Evolutionary conservation across 2,113 vertebrate genomes (phyloP), one percentile per base, ranked within the genome.

Genomic region (Mormyrus lacerda): DNA sequence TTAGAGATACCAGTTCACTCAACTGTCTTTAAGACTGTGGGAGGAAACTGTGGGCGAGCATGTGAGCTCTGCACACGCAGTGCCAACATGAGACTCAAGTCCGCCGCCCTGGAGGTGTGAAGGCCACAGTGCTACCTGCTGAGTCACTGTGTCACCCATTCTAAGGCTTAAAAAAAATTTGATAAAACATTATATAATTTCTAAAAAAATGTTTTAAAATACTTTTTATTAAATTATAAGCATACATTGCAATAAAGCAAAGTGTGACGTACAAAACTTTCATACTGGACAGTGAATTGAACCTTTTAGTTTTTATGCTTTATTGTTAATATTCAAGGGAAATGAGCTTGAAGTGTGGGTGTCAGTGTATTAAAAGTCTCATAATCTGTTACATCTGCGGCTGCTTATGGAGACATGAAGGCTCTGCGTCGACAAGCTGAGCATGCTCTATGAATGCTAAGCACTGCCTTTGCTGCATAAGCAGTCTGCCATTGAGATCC

Each of bases 401-500:
- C 48, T 39, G 85, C 44, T 53, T 85, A 87, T 31, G 85, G 85
- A 19, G 9, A 53, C 47, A 35, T 55, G 51, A 17, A 51, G 76
- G 73, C 27, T 2, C 42, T 42, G 76, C 39, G 44, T 44, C 10
- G 48, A 42, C 76, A 84, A 85, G 48, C 50, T 55, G 48, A 35
- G 76, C 19, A 84, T 53, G 55, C 51, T 17, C 39, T n/a, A 21
- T 88, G 50, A 79, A 35, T 69, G 50, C 42, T 58, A 84, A 90
- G 44, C 19, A 84, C 45, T 2, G 9, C 9, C 55, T 90, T 61
- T 50, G 87, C 87, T 88, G 89, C 53, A 47, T 65, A 88, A 85
- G 73, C 87, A 90, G 47, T 83, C 69, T 27, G n/a, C 15, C 39
- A 55, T 45, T 82, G 45, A 61, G 73, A 84, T 85, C 45, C 76